Percentiles rank a stretch among this genome's conserved stretches.
phyloP scores from a whole-genome alignment of 1,140 invertebrate species.

The Tetragnatha versicolor region DNA sequence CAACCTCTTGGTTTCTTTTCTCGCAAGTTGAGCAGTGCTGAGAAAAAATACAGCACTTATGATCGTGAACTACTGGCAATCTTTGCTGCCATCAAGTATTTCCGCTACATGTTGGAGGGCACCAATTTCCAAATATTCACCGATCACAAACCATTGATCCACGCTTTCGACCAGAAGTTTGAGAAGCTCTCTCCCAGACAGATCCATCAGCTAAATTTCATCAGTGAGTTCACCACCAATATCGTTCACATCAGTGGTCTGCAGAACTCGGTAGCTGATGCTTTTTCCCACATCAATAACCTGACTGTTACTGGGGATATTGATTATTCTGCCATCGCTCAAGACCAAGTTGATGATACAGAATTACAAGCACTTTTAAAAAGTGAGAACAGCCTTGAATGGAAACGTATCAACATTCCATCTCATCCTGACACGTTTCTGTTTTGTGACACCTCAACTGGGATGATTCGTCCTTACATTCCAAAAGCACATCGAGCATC shows the following conservation, averaged over 20 bases:
- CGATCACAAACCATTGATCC: constrained; percentile 58
- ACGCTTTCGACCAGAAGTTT: constrained; percentile 46
- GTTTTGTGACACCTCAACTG: background rate
- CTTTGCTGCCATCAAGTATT: constrained; percentile 44
- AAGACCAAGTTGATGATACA: background rate
- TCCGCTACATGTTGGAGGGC: constrained; percentile 59
- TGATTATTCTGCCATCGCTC: background rate
- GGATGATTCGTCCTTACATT: background rate
- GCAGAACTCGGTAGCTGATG: background rate
- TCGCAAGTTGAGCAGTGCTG: background rate
- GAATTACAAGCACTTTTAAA: background rate
- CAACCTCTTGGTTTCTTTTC: no score
- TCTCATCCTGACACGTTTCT: background rate
- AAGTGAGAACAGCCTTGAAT: background rate
- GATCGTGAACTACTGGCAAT: no score
- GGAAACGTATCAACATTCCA: background rate
- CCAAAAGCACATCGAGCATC: background rate
- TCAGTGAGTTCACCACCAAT: constrained; percentile 60
- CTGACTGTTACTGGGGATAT: no score
- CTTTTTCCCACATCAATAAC: no score
- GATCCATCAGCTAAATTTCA: constrained; percentile 60
- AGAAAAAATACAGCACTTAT: background rate
- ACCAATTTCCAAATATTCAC: constrained; percentile 23
- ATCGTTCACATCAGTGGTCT: background rate
- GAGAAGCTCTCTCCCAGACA: constrained; percentile 37